Conservation (phyloP, 2,797 vertebrate species). For the Urosaurus nigricauda region DNA sequence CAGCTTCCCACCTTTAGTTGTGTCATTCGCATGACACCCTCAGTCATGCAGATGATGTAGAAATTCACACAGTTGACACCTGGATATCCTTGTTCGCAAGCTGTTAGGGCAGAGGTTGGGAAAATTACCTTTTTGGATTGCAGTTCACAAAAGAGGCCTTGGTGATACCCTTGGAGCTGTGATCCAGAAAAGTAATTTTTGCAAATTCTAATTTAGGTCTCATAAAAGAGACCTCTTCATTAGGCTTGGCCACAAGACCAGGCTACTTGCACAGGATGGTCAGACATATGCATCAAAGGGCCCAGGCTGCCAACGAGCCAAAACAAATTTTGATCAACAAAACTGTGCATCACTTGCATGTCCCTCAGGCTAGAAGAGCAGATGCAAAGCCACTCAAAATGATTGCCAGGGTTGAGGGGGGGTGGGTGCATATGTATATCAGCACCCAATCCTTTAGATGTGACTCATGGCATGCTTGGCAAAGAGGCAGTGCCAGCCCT, state of each 20-base stretch:
- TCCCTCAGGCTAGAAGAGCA: too few relatives aligned
- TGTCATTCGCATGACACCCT: background rate
- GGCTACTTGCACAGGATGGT: background rate
- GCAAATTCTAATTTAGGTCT: too few relatives aligned
- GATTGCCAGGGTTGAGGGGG: background rate
- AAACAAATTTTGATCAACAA: background rate
- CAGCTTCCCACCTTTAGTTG: too few relatives aligned
- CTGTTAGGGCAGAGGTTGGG: too few relatives aligned
- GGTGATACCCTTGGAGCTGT: too few relatives aligned
- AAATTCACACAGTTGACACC: background rate
- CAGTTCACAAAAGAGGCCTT: too few relatives aligned
- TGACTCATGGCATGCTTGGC: background rate
- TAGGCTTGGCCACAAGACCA: background rate
- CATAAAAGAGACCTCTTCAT: background rate
- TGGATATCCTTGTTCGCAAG: background rate
- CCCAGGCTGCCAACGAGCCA: background rate
- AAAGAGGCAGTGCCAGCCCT: background rate
- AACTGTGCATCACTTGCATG: background rate
- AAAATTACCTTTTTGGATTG: too few relatives aligned
- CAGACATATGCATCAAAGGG: background rate
- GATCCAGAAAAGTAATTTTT: too few relatives aligned
- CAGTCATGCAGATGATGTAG: background rate
- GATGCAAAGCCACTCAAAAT: too few relatives aligned
- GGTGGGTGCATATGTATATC: background rate
- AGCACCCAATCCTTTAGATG: background rate